Conservation (phyloP, 2,113 vertebrate genomes). For the Microtus montanus region DNA sequence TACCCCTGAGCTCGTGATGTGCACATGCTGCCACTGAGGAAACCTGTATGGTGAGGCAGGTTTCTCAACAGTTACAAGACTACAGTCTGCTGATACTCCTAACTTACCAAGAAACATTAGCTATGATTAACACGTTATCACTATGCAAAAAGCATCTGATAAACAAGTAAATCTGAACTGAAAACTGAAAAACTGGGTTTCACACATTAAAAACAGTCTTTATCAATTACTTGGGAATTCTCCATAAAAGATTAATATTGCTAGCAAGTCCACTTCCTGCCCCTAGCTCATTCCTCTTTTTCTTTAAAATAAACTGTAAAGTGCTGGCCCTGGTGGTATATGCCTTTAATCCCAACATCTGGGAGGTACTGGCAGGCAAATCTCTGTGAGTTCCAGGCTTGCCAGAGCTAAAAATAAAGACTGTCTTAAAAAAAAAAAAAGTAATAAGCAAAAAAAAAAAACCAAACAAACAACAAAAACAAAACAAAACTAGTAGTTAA, state of each 20-base stretch:
- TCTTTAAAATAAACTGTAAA: neutral
- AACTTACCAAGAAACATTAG: neutral
- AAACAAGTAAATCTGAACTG: slow-evolving; percentile 15
- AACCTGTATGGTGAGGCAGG: neutral
- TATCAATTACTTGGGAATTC: neutral
- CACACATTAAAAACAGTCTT: neutral
- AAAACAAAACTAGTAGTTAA: neutral
- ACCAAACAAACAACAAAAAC: neutral
- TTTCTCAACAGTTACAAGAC: neutral
- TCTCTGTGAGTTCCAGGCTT: neutral
- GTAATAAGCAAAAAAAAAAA: neutral
- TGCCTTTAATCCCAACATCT: neutral
- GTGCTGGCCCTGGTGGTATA: neutral
- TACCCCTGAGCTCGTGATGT: accelerated
- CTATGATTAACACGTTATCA: neutral
- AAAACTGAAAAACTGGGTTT: neutral
- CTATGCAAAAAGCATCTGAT: neutral
- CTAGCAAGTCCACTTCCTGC: neutral
- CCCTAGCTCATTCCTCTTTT: neutral
- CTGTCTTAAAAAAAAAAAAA: neutral
- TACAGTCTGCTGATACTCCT: neutral
- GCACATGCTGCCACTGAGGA: neutral
- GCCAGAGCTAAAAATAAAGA: neutral
- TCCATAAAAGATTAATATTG: neutral
- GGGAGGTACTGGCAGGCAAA: neutral